These are phyloP conservation scores for Nephrotoma guestfalica DNA, from an alignment of 2,888 invertebrate species.

Conservation along the genomic window DNA sequence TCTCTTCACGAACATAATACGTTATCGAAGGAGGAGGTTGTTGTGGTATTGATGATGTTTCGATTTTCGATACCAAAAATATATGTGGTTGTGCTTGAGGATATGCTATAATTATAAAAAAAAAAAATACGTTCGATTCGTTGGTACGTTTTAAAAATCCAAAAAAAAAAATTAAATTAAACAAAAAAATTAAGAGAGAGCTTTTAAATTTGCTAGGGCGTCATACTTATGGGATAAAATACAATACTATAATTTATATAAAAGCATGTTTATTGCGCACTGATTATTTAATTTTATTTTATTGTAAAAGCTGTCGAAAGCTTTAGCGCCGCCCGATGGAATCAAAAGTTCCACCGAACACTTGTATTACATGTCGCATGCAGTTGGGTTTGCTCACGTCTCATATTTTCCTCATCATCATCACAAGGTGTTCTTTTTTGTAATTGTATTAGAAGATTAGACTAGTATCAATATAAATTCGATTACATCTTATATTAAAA, in stretches of 20 bases:
- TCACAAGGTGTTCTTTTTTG: background rate
- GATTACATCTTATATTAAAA: background rate
- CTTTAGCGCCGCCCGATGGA: background rate
- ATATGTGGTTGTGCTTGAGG: slow-evolving; percentile 4
- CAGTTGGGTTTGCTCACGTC: background rate
- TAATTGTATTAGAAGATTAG: background rate
- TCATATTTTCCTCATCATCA: background rate
- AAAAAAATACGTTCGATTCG: background rate
- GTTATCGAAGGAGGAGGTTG: slow-evolving; percentile 3
- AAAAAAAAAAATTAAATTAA: background rate
- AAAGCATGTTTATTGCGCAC: background rate
- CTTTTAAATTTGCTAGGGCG: background rate
- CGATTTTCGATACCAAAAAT: slow-evolving; percentile 3
- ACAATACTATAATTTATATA: background rate
- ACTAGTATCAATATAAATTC: background rate
- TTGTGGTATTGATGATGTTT: slow-evolving; percentile 2
- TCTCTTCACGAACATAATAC: slow-evolving; percentile 3
- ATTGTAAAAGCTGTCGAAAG: background rate
- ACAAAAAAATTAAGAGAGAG: background rate
- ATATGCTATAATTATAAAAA: slow-evolving; percentile 1
- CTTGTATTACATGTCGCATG: background rate
- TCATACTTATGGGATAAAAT: background rate
- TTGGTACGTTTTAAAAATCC: background rate
- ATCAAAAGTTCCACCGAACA: background rate
- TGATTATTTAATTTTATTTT: background rate